phyloP scores from a whole-genome alignment of 2,888 invertebrate genomes.

The Helobdella robusta region DNA sequence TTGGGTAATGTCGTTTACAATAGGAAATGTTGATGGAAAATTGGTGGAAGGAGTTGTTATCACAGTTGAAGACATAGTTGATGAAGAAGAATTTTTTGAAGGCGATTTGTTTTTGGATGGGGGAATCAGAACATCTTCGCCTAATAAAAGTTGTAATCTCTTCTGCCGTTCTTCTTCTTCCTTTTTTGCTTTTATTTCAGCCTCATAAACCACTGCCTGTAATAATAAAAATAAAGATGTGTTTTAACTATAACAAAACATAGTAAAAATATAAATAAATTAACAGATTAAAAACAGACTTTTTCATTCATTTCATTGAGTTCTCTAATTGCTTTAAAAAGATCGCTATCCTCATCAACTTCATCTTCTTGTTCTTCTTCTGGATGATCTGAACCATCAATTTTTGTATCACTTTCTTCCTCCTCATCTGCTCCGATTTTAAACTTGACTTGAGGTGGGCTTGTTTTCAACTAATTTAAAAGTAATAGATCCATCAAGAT shows the following conservation, averaged over 20 bases:
- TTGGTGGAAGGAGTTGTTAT: no score
- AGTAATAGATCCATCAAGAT: no score
- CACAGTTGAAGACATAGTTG: not conserved
- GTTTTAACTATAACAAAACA: no score
- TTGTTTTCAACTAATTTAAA: not conserved
- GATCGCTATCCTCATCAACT: not conserved
- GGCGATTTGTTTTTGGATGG: not conserved
- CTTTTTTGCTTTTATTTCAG: not conserved
- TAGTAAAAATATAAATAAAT: no score
- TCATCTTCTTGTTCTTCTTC: not conserved
- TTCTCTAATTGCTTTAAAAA: not conserved
- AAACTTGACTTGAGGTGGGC: not conserved
- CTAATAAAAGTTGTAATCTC: not conserved
- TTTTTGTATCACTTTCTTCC: not conserved
- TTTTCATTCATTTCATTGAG: slow-evolving; percentile 6
- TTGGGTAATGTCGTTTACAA: no score
- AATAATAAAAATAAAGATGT: not conserved
- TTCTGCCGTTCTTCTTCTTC: slow-evolving; percentile 1
- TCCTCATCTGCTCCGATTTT: not conserved
- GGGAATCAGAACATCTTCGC: not conserved
- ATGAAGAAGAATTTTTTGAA: no score
- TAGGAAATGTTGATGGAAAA: no score
- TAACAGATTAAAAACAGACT: no score
- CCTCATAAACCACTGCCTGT: not conserved
- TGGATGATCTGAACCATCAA: no score